Percentiles rank a stretch among this genome's conserved stretches.
Conservation (phyloP, 2,797 vertebrate species). For the Esox masquinongy region DNA sequence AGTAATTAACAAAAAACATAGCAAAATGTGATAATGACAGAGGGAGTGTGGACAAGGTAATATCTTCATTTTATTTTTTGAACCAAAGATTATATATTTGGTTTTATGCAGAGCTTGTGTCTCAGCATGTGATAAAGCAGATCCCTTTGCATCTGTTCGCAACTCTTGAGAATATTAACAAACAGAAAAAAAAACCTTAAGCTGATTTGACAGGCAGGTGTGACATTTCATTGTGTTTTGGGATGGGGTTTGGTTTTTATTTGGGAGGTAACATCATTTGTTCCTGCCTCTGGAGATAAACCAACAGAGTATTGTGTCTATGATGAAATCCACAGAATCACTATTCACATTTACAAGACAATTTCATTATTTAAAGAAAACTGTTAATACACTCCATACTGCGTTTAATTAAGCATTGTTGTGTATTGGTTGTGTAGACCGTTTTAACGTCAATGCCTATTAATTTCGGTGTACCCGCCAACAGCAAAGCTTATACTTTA, state of each 20-base stretch:
- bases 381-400: not conserved
- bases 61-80: not conserved
- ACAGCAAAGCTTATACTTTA: conserved; percentile 9
- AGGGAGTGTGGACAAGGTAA: not conserved
- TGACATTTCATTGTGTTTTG: not conserved
- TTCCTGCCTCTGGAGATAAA: not conserved
- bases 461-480: conserved; percentile 8
- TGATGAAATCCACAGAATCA: not conserved
- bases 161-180: not conserved
- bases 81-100: not conserved
- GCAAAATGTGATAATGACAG: not conserved
- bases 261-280: not conserved
- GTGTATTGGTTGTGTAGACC: not conserved
- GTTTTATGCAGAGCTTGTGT: not conserved
- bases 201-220: not conserved
- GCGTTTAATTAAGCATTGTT: conserved; percentile 27
- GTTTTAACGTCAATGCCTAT: conserved; percentile 30
- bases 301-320: not conserved
- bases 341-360: too few relatives aligned
- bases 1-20: not conserved
- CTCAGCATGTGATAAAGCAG: not conserved
- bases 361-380: not conserved
- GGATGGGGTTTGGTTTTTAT: not conserved
- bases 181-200: not conserved
- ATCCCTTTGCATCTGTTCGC: not conserved